Evolutionary conservation across 2,113 vertebrate genomes (phyloP).

Genomic region (Pelvicachromis taeniatus): DNA sequence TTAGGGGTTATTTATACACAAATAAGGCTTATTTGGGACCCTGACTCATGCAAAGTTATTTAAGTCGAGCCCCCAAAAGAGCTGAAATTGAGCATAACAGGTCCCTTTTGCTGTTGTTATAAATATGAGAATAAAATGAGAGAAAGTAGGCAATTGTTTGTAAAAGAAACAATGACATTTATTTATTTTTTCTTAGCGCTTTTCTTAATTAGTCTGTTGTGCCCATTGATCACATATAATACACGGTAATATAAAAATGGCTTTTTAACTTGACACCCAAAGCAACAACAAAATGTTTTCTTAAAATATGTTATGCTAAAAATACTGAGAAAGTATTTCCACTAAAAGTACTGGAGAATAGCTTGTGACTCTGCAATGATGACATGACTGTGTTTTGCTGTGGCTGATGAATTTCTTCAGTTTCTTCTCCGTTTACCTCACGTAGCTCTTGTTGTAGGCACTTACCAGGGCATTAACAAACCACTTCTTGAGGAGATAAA

Average conservation of each 20-base stretch:
- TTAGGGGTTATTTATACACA: neutral
- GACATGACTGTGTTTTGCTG: constrained; percentile 53
- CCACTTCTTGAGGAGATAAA: constrained; percentile 37
- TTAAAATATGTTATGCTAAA: constrained; percentile 77
- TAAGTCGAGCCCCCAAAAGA: neutral
- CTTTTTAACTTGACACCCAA: constrained; percentile 80
- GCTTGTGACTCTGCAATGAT: constrained; percentile 68
- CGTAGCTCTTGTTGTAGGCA: constrained; percentile 77
- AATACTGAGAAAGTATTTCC: constrained; percentile 74
- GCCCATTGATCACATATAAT: constrained; percentile 77
- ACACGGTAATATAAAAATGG: constrained; percentile 81
- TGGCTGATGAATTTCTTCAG: constrained; percentile 23
- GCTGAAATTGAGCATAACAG: neutral
- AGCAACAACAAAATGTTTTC: constrained; percentile 75
- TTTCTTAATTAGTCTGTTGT: constrained; percentile 73
- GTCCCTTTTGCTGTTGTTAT: neutral
- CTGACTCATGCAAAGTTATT: neutral
- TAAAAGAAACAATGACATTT: constrained; percentile 78
- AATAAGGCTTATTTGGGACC: accelerated
- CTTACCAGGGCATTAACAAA: constrained; percentile 74
- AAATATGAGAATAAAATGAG: constrained; percentile 13
- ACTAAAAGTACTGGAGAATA: constrained; percentile 67
- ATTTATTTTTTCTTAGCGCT: constrained; percentile 71
- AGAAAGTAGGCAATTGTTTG: constrained; percentile 55
- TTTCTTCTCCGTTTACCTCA: constrained; percentile 46